A percentile compares a stretch with the other conserved stretches of the same genome.
These are phyloP conservation scores for Heliconius hermathena DNA, from an alignment of 1,140 invertebrate species.

Conservation along the genomic window DNA sequence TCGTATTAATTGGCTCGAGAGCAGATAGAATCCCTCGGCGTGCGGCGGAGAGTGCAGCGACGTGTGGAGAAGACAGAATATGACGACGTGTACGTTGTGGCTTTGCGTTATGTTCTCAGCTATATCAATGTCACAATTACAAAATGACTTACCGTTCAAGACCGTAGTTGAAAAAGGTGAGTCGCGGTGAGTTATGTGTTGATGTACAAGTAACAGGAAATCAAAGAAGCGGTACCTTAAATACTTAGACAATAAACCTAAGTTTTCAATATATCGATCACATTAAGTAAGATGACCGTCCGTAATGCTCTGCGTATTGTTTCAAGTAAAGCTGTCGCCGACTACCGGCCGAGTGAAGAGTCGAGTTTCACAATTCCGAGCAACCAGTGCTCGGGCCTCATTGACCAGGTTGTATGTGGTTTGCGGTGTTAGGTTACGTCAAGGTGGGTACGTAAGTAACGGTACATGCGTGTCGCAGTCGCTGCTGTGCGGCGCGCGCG, in stretches of 20 bases:
- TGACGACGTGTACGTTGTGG: not conserved
- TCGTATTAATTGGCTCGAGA: not conserved
- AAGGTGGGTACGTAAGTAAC: too few relatives aligned
- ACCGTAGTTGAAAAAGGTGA: slow-evolving; percentile 15
- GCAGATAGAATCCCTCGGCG: too few relatives aligned
- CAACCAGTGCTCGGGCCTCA: slow-evolving; percentile 15
- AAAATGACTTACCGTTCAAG: not conserved
- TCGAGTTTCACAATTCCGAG: slow-evolving; percentile 6
- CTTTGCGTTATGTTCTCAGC: not conserved
- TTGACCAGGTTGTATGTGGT: slow-evolving; percentile 13
- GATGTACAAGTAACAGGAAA: not conserved
- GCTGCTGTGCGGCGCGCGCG: slow-evolving; percentile 14
- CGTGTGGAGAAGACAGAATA: not conserved
- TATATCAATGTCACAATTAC: not conserved
- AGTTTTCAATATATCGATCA: too few relatives aligned
- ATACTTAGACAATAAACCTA: too few relatives aligned
- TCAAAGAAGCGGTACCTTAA: too few relatives aligned
- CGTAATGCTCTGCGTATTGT: not conserved
- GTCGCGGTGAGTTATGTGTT: too few relatives aligned
- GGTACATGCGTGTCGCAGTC: not conserved
- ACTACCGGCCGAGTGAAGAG: not conserved
- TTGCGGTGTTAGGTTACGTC: not conserved
- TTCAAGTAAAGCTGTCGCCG: slow-evolving; percentile 14
- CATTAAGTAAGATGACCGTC: not conserved
- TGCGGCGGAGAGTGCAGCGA: too few relatives aligned